These are phyloP conservation scores for Artemisiospiza belli DNA, from an alignment of 2,113 vertebrate species.

Conservation along the genomic window DNA sequence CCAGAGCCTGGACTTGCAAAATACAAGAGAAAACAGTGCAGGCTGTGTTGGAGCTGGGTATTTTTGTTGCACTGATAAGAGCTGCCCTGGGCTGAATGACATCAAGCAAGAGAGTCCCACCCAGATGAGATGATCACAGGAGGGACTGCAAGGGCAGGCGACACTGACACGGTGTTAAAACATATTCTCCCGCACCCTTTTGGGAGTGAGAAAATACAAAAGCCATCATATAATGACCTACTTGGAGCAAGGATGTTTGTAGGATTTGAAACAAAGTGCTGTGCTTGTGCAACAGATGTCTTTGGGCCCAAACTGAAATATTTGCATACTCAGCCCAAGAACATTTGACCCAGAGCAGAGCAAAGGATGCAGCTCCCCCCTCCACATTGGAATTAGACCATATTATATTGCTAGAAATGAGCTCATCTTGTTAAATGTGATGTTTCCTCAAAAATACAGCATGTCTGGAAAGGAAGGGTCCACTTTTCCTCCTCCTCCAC, in stretches of 20 bases:
- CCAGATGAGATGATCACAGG: not conserved
- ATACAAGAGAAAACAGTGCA: not conserved
- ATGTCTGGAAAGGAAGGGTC: not conserved
- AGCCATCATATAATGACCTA: constrained; percentile 20
- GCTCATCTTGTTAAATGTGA: not conserved
- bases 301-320: not conserved
- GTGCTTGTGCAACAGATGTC: not conserved
- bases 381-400: not conserved
- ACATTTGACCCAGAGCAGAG: not conserved
- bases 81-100: not conserved
- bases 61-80: not conserved
- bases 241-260: not conserved
- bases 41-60: not conserved
- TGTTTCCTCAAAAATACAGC: not conserved
- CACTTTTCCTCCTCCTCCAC: not conserved
- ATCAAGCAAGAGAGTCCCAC: not conserved
- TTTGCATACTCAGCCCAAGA: not conserved
- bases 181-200: not conserved
- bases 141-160: not conserved
- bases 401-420: not conserved
- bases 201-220: constrained; percentile 1
- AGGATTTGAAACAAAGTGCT: not conserved
- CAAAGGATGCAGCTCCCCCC: not conserved
- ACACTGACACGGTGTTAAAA: not conserved
- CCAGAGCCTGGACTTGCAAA: not conserved